phyloP scores from a whole-genome alignment of 2,888 invertebrate species.

The Ptilodon capucinus region DNA sequence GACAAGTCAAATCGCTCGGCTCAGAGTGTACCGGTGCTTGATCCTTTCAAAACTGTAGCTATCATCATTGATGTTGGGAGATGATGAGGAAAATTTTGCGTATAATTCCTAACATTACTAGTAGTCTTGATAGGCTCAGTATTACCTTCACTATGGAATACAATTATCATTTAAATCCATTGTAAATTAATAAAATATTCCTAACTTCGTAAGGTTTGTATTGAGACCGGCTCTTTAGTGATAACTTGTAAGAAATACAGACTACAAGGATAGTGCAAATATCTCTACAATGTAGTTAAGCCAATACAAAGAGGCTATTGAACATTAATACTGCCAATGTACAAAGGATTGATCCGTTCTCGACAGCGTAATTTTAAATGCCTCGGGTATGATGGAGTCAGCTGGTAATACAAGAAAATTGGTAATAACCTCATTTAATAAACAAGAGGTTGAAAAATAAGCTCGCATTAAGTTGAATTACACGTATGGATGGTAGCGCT shows the following conservation, averaged over 20 bases:
- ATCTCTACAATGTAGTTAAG: background rate
- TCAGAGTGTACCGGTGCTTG: too few species aligned
- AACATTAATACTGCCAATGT: background rate
- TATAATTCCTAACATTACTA: too few species aligned
- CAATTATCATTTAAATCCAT: too few species aligned
- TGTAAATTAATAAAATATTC: too few species aligned
- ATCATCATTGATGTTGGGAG: too few species aligned
- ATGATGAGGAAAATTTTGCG: too few species aligned
- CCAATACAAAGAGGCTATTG: background rate
- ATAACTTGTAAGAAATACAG: background rate
- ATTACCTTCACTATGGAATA: too few species aligned
- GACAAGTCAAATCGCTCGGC: too few species aligned
- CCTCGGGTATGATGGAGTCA: constrained; percentile 40
- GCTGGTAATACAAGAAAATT: constrained; percentile 57
- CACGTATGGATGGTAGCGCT: constrained; percentile 35
- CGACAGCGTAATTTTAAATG: constrained; percentile 37
- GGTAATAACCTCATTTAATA: constrained; percentile 64
- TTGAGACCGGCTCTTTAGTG: too few species aligned
- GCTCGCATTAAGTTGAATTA: constrained; percentile 42
- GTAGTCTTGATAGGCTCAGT: too few species aligned
- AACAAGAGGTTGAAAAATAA: constrained; percentile 56
- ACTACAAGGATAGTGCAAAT: background rate
- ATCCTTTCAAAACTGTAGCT: too few species aligned
- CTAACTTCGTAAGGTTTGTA: too few species aligned
- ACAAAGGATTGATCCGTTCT: background rate